Evolutionary conservation across 2,113 vertebrate species (phyloP).

Genomic region (Cettia cetti): DNA sequence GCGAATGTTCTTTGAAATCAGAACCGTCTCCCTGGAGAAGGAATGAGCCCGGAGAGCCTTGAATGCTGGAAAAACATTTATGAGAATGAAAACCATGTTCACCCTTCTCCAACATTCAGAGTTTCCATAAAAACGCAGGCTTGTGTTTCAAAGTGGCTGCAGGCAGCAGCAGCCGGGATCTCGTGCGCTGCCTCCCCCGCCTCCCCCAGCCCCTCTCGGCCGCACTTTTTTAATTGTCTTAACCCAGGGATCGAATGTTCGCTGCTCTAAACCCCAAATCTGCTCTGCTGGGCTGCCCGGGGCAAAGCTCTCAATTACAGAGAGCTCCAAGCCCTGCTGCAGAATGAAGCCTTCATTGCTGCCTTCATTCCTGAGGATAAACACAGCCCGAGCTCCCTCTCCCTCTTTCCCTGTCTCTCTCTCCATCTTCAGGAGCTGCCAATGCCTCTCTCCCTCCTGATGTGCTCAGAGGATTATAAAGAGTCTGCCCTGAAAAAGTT

Average conservation of each 20-base stretch:
- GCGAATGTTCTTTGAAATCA: slow-evolving; percentile 50
- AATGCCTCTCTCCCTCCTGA: not conserved
- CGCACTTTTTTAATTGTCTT: not conserved
- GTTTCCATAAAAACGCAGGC: slow-evolving; percentile 58
- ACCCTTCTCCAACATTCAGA: slow-evolving; percentile 61
- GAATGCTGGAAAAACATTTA: slow-evolving; percentile 55
- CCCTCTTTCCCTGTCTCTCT: not conserved
- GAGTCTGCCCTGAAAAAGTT: not conserved
- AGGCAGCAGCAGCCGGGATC: not conserved
- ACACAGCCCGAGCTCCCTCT: not conserved
- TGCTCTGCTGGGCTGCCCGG: not conserved
- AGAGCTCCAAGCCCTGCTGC: not conserved
- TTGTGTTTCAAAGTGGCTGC: slow-evolving; percentile 55
- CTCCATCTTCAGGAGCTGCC: slow-evolving; percentile 20
- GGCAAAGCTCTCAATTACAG: not conserved
- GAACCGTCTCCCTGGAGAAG: slow-evolving; percentile 46
- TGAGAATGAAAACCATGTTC: slow-evolving; percentile 62
- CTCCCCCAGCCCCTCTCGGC: not conserved
- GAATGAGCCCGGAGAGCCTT: slow-evolving; percentile 24
- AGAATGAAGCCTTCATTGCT: not conserved
- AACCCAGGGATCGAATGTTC: not conserved
- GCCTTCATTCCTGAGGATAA: slow-evolving; percentile 4
- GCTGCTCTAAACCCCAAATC: not conserved
- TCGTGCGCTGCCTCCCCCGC: not conserved
- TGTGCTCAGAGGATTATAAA: not conserved